Conservation (phyloP, 2,888 invertebrate species). For the Teinopalpus imperialis region DNA sequence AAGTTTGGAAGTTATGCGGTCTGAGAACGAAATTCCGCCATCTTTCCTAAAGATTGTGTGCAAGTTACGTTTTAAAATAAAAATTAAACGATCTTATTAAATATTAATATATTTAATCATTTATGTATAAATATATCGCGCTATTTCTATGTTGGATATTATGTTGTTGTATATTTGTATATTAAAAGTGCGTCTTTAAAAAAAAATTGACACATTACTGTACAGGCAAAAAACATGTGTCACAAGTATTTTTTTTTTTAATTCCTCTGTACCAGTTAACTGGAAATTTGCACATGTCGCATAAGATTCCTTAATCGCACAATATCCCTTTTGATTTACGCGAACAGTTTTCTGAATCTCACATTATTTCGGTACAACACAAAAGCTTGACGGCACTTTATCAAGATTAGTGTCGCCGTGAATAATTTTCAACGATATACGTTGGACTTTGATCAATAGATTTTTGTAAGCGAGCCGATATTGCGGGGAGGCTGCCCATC, state of each 20-base stretch:
- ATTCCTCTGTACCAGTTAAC: neutral
- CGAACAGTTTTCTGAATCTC: constrained; percentile 7
- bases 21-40: too few relatives aligned
- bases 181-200: too few relatives aligned
- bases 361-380: constrained; percentile 19
- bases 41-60: too few relatives aligned
- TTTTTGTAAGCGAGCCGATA: constrained; percentile 47
- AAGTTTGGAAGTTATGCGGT: too few relatives aligned
- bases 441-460: constrained; percentile 70
- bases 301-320: constrained; percentile 33
- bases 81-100: too few relatives aligned
- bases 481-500: constrained; percentile 12
- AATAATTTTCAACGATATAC: constrained; percentile 62
- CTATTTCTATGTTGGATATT: too few relatives aligned
- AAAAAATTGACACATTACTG: too few relatives aligned
- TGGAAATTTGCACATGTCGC: neutral
- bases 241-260: neutral
- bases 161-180: too few relatives aligned
- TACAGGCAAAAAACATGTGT: neutral
- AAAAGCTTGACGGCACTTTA: constrained; percentile 44
- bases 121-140: too few relatives aligned
- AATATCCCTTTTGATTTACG: constrained; percentile 19
- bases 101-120: too few relatives aligned
- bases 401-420: constrained; percentile 66
- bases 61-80: too few relatives aligned